Evolutionary conservation across 2,888 invertebrate genomes (phyloP).

Genomic region (Rhogogaster chlorosoma): DNA sequence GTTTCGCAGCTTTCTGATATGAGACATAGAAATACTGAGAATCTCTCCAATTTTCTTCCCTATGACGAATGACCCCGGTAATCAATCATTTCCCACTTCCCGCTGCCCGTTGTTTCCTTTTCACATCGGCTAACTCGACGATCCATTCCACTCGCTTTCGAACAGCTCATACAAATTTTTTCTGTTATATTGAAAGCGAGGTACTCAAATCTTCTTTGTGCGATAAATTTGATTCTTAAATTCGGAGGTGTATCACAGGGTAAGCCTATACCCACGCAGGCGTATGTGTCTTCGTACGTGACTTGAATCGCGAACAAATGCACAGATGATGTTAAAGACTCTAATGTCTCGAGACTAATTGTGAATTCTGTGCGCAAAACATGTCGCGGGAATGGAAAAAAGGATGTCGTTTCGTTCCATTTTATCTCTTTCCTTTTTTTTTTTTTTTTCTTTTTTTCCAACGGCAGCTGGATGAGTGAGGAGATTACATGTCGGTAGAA

Average conservation of each 20-base stretch:
- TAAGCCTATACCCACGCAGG: neutral
- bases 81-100: slow-evolving; percentile 6
- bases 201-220: neutral
- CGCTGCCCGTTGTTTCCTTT: neutral
- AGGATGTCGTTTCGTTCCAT: neutral
- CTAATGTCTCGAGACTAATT: slow-evolving; percentile 47
- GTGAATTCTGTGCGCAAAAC: slow-evolving; percentile 30
- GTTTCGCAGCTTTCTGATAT: neutral
- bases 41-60: slow-evolving; percentile 6
- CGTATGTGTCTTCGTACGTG: slow-evolving; percentile 14
- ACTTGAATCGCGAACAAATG: neutral
- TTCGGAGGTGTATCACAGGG: no score
- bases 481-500: slow-evolving; percentile 12
- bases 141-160: neutral
- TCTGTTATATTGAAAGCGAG: neutral
- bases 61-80: slow-evolving; percentile 17
- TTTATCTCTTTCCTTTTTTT: neutral
- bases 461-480: neutral
- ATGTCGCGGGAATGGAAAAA: neutral
- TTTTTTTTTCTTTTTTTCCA: neutral
- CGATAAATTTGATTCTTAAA: neutral
- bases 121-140: neutral
- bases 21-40: neutral
- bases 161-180: neutral
- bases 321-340: neutral